These are phyloP conservation scores for Calcarius lapponicus DNA, from an alignment of 2,797 vertebrate genomes.

Conservation along the genomic window DNA sequence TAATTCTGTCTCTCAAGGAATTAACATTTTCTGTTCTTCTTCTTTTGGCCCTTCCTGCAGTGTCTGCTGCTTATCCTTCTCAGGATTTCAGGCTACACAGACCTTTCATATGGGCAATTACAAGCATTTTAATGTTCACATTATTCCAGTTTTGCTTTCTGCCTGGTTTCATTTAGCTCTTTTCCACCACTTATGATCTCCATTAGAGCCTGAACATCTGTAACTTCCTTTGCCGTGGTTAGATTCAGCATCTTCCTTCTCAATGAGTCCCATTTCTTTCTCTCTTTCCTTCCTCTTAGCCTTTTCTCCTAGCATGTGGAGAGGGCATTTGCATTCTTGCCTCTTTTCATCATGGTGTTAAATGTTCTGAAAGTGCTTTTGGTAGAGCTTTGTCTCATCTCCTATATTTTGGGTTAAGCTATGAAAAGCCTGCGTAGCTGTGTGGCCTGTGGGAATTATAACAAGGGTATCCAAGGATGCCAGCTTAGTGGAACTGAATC, in stretches of 20 bases:
- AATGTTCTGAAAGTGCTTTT: background rate
- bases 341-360: background rate
- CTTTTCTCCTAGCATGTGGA: background rate
- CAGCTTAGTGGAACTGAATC: background rate
- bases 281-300: background rate
- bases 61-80: background rate
- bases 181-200: background rate
- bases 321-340: background rate
- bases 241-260: background rate
- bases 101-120: background rate
- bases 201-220: background rate
- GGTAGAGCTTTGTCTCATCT: background rate
- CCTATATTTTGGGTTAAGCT: background rate
- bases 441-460: background rate
- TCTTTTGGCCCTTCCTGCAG: background rate
- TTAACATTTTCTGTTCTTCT: background rate
- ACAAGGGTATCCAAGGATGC: background rate
- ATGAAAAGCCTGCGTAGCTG: background rate
- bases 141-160: slow-evolving; percentile 14
- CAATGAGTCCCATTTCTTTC: background rate
- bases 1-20: background rate
- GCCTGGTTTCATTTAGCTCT: background rate
- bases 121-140: background rate
- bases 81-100: background rate
- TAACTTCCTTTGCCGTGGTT: background rate